A percentile compares a stretch with the other conserved stretches of the same genome.
Evolutionary conservation across 2,797 vertebrate species (phyloP).

Genomic region (Rhynchotus rufescens): DNA sequence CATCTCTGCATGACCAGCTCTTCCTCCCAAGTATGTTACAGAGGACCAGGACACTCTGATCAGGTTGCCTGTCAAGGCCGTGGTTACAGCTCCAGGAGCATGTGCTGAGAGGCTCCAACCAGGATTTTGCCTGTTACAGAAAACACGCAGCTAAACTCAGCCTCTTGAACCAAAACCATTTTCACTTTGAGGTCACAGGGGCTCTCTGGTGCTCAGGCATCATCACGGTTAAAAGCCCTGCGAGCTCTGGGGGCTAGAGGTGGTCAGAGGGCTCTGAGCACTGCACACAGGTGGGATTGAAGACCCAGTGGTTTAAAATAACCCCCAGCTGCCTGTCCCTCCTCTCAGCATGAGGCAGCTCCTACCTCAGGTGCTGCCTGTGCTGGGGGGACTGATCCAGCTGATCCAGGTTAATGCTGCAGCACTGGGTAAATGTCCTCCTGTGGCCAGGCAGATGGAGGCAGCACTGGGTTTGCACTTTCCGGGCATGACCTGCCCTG

Average conservation of each 20-base stretch:
- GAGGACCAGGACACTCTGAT: not conserved
- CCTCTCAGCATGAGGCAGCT: rapidly evolving
- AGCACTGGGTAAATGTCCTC: rapidly evolving
- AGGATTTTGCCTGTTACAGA: not conserved
- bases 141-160: not conserved
- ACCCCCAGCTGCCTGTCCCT: not conserved
- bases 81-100: not conserved
- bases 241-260: not conserved
- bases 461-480: rapidly evolving
- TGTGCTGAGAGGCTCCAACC: not conserved
- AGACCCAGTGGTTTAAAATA: not conserved
- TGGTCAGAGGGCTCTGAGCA: not conserved
- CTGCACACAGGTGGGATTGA: not conserved
- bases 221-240: not conserved
- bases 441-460: no score
- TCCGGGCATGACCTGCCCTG: not conserved
- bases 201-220: not conserved
- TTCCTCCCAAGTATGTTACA: not conserved
- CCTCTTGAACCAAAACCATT: not conserved
- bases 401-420: not conserved
- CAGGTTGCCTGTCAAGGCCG: not conserved
- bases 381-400: not conserved
- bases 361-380: not conserved
- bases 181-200: not conserved
- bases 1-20: not conserved